Evolutionary conservation across 2,797 vertebrate species (phyloP), one percentile per base, ranked within the genome.

Genomic region (Enteromius afrohamiltoni): DNA sequence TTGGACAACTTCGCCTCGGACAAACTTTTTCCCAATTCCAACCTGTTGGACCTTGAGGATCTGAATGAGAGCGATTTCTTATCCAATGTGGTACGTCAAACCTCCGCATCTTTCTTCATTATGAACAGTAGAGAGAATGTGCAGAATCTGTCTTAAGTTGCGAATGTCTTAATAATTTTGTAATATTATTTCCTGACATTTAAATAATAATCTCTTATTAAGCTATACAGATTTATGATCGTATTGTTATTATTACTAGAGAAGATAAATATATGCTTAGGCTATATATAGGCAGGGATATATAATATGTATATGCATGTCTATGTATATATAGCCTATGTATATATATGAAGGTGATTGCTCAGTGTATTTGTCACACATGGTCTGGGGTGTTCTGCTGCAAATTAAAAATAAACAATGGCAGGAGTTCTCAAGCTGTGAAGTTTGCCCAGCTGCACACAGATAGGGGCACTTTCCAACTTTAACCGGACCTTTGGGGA

Each of bases 51-150:
- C 91, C 89, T 98, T 91, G 96, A 97, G 89, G 97, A 98, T 62
- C 94, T 98, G 89, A 96, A 95, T 89, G 97, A 98, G 90, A 96
- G 96, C 78, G 97, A 98, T 89, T 98, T 98, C 90, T 96, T 98
- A 91, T 96, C 94, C 88, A 98, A 96, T 90, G 96, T 97, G 96
- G 97, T 98, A 94, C 92, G 94, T 77, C 64, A 75, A 67, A 70
- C 9, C 62, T 69, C 13, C 4, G 19, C 62, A 55, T 83, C 34
- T 55, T 68, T 10, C 26, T 21, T 64, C 6, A 62, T 21, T 49
- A 60, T 34, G 14, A 37, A 29, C 37, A 29, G 23, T 26, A 58
- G 2, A 2, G 26, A 17, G 1, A 2, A 62, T 64, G 19, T 7
- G 55, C 75, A 45, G 9, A 31, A 53, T 49, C 7, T 73, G 40